Evolutionary conservation across 2,797 vertebrate genomes (phyloP), one percentile per base, ranked within the genome.

Genomic region (Erpetoichthys calabaricus): DNA sequence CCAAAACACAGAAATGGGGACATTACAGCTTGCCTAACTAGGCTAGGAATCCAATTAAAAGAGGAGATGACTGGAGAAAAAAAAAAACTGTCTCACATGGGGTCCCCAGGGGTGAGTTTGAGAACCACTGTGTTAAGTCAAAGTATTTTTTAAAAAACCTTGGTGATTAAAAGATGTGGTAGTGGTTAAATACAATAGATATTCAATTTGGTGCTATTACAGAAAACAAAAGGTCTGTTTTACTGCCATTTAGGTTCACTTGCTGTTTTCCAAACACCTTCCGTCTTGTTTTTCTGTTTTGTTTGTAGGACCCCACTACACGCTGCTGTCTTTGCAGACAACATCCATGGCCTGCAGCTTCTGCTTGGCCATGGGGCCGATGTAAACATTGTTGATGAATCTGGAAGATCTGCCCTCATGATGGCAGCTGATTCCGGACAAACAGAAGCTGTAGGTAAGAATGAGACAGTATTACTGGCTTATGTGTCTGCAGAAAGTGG

Each of bases 251-350:
- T 53, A 44, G 2, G 64, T 58, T 9, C 42, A n/a, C 41, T 8
- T 58, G 45, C 5, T 5, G n/a, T 6, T 5, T 50, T 50, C 4
- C 7, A 8, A 63, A 0, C 43, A 66, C 45, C 1, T 0, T 0
- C 5, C 3, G 3, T 54, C 52, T 47, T 0, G 0, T 44, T n/a
- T 25, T 25, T 25, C 25, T 25, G 25, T 25, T 4, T 6, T 10
- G 4, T 25, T 25, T 25, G 3, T 57, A 97, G 94, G 85, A 91
- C 90, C 65, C 93, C 94, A 45, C 86, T 98, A 79, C 94, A 97
- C 67, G 93, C 93, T 71, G 92, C 93, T 77, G 92, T 94, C 65
- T 93, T 92, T 63, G 87, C 90, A 50, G 94, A 94, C 80, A 91
- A 92, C 57, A 78, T 91, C 50, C 86, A 87, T 25, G 89, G 89